Conservation (phyloP, 2,113 vertebrate genomes). For the Leiothrix lutea region DNA sequence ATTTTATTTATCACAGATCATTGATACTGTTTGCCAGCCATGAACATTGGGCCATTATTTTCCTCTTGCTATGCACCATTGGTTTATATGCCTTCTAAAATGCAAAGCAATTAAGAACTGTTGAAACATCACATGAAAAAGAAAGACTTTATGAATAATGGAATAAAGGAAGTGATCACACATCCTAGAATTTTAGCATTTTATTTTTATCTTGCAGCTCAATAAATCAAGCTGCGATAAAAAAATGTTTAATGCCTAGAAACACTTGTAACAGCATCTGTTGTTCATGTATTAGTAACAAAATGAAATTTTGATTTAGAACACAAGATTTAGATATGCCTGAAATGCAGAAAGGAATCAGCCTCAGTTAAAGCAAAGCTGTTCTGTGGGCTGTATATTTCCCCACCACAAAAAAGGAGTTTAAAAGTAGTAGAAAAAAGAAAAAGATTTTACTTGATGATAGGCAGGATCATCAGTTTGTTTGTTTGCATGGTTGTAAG, state of each 20-base stretch:
- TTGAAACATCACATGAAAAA: neutral
- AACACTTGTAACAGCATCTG: neutral
- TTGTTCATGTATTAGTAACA: neutral
- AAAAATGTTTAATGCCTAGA: neutral
- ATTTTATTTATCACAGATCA: neutral
- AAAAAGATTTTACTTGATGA: neutral
- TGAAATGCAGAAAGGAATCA: neutral
- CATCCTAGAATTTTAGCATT: neutral
- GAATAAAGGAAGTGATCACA: neutral
- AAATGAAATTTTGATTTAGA: neutral
- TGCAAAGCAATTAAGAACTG: slow-evolving; percentile 18
- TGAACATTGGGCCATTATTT: neutral
- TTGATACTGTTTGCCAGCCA: neutral
- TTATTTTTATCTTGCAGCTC: neutral
- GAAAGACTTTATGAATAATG: slow-evolving; percentile 37
- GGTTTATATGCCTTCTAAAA: slow-evolving; percentile 33
- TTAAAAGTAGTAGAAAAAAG: neutral
- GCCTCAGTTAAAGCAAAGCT: neutral
- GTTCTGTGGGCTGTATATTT: neutral
- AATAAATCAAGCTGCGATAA: neutral
- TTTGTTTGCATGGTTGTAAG: neutral
- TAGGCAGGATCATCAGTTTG: neutral
- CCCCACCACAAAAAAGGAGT: neutral
- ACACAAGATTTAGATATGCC: neutral
- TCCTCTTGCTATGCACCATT: neutral